These are phyloP conservation scores for Scrobipalpa atriplicella DNA, from an alignment of 2,888 invertebrate species.

Conservation along the genomic window DNA sequence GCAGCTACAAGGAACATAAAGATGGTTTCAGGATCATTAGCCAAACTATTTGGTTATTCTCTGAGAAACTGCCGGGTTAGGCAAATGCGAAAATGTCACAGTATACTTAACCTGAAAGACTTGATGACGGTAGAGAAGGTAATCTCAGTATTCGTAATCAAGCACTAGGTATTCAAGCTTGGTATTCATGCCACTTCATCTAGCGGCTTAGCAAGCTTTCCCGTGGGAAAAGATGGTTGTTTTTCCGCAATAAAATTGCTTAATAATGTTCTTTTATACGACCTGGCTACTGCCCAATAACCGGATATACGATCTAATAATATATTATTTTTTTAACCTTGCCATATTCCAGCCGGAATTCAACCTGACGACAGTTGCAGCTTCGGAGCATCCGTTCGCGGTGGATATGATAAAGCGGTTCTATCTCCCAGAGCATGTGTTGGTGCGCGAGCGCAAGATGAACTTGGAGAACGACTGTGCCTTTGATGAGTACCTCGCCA, in stretches of 20 bases:
- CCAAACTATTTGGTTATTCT: background rate
- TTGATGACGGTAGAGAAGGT: slow-evolving; percentile 60
- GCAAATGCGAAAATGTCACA: slow-evolving; percentile 54
- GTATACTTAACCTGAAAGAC: slow-evolving; percentile 65
- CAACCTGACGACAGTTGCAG: slow-evolving; percentile 46
- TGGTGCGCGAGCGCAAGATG: slow-evolving; percentile 62
- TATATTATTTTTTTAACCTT: too few species aligned
- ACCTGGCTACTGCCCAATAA: too few species aligned
- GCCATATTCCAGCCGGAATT: slow-evolving; percentile 52
- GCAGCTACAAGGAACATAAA: background rate
- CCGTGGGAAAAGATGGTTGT: too few species aligned
- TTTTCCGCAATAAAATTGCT: too few species aligned
- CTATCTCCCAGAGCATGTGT: slow-evolving; percentile 63
- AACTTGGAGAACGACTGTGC: slow-evolving; percentile 61
- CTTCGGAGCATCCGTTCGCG: slow-evolving; percentile 49
- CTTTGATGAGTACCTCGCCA: slow-evolving; percentile 65
- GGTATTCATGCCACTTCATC: too few species aligned
- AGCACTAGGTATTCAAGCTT: too few species aligned
- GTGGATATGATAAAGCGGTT: slow-evolving; percentile 59
- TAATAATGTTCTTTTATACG: too few species aligned
- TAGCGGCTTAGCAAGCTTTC: too few species aligned
- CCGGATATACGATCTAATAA: too few species aligned
- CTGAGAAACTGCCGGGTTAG: slow-evolving; percentile 27
- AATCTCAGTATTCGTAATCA: background rate
- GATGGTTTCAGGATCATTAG: background rate